These are phyloP conservation scores for Ooceraea biroi DNA, from an alignment of 1,140 invertebrate species.

Conservation along the genomic window DNA sequence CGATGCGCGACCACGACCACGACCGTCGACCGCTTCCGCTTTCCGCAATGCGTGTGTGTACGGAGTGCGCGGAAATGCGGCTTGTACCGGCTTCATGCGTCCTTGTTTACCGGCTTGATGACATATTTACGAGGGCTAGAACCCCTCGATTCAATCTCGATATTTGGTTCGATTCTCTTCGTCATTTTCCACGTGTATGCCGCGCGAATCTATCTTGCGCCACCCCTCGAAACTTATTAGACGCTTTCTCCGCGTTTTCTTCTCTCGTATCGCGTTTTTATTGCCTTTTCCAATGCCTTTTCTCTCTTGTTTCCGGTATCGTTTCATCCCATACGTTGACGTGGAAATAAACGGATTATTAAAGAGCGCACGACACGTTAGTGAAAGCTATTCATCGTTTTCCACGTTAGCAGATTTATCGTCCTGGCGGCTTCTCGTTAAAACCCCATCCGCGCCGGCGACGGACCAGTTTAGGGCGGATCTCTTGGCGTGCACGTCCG, in stretches of 20 bases:
- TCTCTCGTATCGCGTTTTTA: neutral
- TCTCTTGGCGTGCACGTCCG: constrained; percentile 37
- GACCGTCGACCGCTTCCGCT: constrained; percentile 59
- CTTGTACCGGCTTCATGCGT: constrained; percentile 65
- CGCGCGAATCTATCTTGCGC: constrained; percentile 3
- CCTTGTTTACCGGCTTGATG: constrained; percentile 73
- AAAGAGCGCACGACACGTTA: constrained; percentile 24
- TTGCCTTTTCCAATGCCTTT: neutral
- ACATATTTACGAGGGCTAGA: constrained; percentile 73
- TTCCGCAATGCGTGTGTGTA: constrained; percentile 16
- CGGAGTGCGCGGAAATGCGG: constrained; percentile 38
- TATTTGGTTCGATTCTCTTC: constrained; percentile 54
- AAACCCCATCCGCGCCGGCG: constrained; percentile 28
- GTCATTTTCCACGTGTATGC: neutral
- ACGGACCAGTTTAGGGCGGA: constrained; percentile 69
- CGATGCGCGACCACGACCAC: constrained; percentile 56
- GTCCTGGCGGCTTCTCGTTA: constrained; percentile 47
- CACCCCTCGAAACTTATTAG: constrained; percentile 35
- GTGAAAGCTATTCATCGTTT: constrained; percentile 43
- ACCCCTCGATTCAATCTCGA: constrained; percentile 71
- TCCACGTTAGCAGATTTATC: constrained; percentile 63
- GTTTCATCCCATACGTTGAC: constrained; percentile 26
- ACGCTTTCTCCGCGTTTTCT: constrained; percentile 1
- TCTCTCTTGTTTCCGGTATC: neutral
- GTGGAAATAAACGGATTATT: constrained; percentile 54